Base-by-base conservation (phyloP, 2,113 vertebrate species). In the Rafetus swinhoei region DNA sequence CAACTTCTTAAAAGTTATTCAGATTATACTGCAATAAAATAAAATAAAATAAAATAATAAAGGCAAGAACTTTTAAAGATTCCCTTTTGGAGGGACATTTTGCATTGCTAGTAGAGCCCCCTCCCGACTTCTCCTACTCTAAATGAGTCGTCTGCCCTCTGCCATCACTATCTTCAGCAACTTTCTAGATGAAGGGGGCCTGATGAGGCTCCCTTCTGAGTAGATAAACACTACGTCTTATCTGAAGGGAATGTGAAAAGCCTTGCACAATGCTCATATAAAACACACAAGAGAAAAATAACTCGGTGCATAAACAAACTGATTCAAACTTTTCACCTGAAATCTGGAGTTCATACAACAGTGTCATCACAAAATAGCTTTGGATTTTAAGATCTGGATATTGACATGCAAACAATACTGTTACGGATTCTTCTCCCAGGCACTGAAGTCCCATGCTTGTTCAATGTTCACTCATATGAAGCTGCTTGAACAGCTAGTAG, bases 381-480 rank as follows among this genome's bases (percentile, higher is more conserved):
- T 12, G 80, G 95, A 94, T 60, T 22, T 45, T 69, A 56, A 35
- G 7, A 84, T 56, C 35, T 94, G 65, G 94, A 94, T 94, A 95
- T 86, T 89, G 92, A 86, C 90, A 88, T 0, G 0, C 82, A 95
- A 96, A 96, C 79, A 91, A 69, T 62, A 77, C 82, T 84, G 76
- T 65, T 81, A 35, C 65, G 74, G 80, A 60, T 95, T 83, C 94
- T 90, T 72, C 86, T 95, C 82, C 60, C 77, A 94, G 80, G 62
- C 91, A 89, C 80, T 84, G 93, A 80, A 95, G 95, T 94, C 84
- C 52, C 56, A 4, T 91, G 89, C 93, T 95, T 95, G 86, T 86
- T 15, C 74, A 91, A n/a, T 54, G 69, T 69, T 90, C 79, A 89
- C 4, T 54, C 82, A 85, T 94, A 95, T 88, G 86, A 95, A 85